These are phyloP conservation scores for Jordanella pulchra DNA, from an alignment of 2,797 vertebrate genomes.

Conservation along the genomic window DNA sequence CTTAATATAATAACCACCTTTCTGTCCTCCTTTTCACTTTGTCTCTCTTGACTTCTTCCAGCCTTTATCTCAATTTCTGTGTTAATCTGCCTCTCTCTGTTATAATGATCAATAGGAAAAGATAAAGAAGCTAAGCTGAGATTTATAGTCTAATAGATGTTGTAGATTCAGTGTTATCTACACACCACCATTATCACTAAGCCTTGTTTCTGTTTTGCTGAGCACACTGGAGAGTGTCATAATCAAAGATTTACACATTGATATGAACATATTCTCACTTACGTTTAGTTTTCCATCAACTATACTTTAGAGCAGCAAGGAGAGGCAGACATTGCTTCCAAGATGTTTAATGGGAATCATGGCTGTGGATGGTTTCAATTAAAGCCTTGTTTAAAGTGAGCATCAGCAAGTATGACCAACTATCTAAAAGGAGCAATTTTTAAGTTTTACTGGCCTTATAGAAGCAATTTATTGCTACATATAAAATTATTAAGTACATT, in stretches of 20 bases:
- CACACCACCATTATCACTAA: background rate
- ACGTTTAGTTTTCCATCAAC: background rate
- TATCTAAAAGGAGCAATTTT: background rate
- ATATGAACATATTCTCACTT: background rate
- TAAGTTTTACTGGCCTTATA: background rate
- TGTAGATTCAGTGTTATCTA: background rate
- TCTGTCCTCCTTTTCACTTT: background rate
- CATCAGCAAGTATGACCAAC: background rate
- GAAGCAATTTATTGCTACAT: background rate
- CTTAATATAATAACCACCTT: background rate
- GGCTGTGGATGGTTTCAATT: background rate
- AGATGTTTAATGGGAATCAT: background rate
- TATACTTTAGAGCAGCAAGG: background rate
- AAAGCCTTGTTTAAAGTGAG: background rate
- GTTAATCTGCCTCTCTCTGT: background rate
- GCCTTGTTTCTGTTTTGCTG: constrained; percentile 2
- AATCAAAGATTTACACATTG: constrained; percentile 1
- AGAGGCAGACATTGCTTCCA: background rate
- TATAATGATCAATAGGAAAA: background rate
- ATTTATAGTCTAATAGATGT: background rate
- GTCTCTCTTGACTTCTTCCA: background rate
- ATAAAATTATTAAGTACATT: background rate
- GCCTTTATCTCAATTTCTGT: background rate
- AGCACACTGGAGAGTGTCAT: background rate
- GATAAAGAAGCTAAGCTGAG: background rate